Percentiles rank a stretch among this genome's conserved stretches.
These are phyloP conservation scores for Melipona quadrifasciata DNA, from an alignment of 1,140 invertebrate genomes.

Conservation along the genomic window DNA sequence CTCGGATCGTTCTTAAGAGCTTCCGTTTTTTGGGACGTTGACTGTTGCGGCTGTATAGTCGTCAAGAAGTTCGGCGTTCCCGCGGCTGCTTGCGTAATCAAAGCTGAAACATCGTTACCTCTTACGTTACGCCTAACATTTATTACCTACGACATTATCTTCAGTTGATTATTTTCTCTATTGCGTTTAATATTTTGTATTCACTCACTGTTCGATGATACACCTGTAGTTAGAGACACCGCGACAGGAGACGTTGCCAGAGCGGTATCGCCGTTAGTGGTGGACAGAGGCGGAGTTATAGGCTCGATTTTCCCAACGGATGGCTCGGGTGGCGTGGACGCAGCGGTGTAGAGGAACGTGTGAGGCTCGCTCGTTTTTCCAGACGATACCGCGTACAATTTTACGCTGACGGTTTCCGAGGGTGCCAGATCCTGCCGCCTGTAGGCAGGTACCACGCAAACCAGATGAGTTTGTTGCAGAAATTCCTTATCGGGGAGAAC, in stretches of 20 bases:
- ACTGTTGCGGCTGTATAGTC: constrained; percentile 64
- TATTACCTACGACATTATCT: not conserved
- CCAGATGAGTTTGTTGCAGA: constrained; percentile 94
- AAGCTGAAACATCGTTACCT: constrained; percentile 55
- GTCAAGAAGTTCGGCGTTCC: constrained; percentile 71
- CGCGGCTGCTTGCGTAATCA: constrained; percentile 66
- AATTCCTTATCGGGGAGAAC: constrained; percentile 92
- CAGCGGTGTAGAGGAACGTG: constrained; percentile 91
- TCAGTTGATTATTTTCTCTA: not conserved
- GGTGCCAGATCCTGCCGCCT: constrained; percentile 81
- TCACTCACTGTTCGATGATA: constrained; percentile 61
- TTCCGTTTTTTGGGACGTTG: constrained; percentile 59
- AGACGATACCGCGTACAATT: constrained; percentile 91
- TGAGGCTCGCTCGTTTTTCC: constrained; percentile 94
- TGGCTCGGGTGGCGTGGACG: constrained; percentile 70
- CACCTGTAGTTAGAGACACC: constrained; percentile 57
- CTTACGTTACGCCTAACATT: not conserved
- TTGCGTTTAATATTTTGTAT: not conserved
- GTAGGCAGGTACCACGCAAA: constrained; percentile 94
- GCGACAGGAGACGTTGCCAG: constrained; percentile 58
- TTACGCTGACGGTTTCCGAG: constrained; percentile 87
- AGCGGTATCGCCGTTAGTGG: constrained; percentile 83
- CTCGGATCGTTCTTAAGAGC: constrained; percentile 76
- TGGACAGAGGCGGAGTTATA: constrained; percentile 50
- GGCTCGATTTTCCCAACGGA: constrained; percentile 74